Evolutionary conservation across 1,140 invertebrate genomes (phyloP).

Genomic region (Procambarus virginalis): DNA sequence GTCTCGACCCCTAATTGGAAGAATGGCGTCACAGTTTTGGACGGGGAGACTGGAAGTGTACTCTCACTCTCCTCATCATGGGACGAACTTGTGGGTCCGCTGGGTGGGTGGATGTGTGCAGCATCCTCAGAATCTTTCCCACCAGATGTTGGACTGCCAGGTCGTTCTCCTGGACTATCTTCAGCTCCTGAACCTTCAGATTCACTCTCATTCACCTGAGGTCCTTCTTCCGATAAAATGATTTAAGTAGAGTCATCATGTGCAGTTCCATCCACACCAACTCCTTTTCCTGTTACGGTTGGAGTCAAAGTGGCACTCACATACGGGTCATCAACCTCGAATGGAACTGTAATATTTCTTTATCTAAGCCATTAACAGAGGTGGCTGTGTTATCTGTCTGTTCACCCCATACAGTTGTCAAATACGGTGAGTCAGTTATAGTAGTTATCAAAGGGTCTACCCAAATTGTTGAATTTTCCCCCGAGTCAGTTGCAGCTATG

Average conservation of each 20-base stretch:
- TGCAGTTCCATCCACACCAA: too few relatives aligned
- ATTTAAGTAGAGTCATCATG: too few relatives aligned
- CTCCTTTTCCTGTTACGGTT: too few relatives aligned
- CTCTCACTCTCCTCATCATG: background rate
- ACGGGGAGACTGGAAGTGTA: background rate
- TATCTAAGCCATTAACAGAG: background rate
- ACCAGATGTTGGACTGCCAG: background rate
- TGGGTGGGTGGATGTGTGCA: background rate
- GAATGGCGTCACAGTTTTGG: background rate
- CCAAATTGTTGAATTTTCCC: background rate
- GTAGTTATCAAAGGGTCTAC: background rate
- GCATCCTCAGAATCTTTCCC: background rate
- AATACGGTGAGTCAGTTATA: background rate
- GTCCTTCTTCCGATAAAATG: too few relatives aligned
- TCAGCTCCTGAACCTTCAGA: background rate
- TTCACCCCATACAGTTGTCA: background rate
- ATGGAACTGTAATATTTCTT: too few relatives aligned
- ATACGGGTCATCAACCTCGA: too few relatives aligned
- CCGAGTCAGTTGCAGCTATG: background rate
- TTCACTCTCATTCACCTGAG: too few relatives aligned
- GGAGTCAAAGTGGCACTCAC: too few relatives aligned
- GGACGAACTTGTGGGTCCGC: background rate
- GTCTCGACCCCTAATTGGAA: constrained; percentile 13
- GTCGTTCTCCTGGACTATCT: background rate
- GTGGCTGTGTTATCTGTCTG: background rate